Evolutionary conservation across 1,140 invertebrate genomes (phyloP), one percentile per base, ranked within the genome.

Genomic region (Anoplolepis gracilipes): DNA sequence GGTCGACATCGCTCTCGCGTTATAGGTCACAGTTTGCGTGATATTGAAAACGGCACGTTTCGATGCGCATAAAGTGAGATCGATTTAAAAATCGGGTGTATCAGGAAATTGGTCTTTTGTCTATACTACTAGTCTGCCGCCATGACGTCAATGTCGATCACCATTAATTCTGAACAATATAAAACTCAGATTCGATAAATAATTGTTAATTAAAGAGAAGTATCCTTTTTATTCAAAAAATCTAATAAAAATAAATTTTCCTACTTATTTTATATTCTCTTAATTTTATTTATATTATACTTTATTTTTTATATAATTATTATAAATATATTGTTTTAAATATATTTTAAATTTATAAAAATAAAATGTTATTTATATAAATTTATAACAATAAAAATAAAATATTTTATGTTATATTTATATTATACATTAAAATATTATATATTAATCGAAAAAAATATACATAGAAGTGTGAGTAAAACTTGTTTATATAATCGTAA

Each of bases 1-100:
- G 39, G 59, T 49, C 11, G 75, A 49, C 59, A 49, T 78, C 39
- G 75, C 19, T 64, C 36, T 85, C 25, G 25, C 78, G 85, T 82
- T 86, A 65, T 73, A 82, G 85, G 78, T 75, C 69, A 64, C n/a
- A 70, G 69, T 39, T 86, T 62, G 57, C 67, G 22, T 55, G 19
- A 5, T 61, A 84, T 67, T 73, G 59, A 67, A 81, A 70, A 46
- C 30, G 55, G 57, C 28, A 46, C 16, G 49, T 65, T 49, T 78
- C 28, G 55, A 85, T 61, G 36, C 42, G 49, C 49, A 22, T 42
- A 72, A 64, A 36, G 16, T 33, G 30, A 16, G 30, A 84, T 69
- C 49, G 62, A 49, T 86, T 84, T 67, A 39, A 69, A 86, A 67
- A 76, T 84, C 78, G 25, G 62, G 13, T 46, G 36, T 72, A 73